A percentile compares a stretch with the other conserved stretches of the same genome.
These are phyloP conservation scores for Ennomos erosarius DNA, from an alignment of 2,888 invertebrate genomes.

Conservation along the genomic window DNA sequence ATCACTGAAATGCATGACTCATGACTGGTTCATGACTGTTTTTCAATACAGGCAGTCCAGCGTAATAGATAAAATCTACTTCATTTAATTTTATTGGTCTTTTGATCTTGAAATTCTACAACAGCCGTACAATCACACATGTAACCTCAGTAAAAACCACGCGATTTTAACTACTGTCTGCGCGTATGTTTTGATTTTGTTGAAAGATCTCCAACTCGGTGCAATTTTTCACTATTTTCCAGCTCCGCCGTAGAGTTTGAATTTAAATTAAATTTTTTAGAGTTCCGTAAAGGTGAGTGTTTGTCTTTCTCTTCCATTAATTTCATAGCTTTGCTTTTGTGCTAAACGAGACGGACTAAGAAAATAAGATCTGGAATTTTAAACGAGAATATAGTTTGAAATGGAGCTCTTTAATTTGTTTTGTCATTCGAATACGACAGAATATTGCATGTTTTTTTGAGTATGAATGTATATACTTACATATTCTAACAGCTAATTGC, in stretches of 20 bases:
- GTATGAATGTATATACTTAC: too few relatives aligned
- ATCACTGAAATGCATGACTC: too few relatives aligned
- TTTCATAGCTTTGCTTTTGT: conserved; percentile 33
- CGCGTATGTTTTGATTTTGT: conserved; percentile 6
- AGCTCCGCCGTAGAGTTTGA: conserved; percentile 27
- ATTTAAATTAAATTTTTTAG: conserved; percentile 39
- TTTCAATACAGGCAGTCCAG: too few relatives aligned
- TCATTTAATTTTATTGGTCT: too few relatives aligned
- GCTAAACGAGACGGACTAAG: conserved; percentile 17
- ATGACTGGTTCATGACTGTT: too few relatives aligned
- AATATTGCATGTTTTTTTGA: too few relatives aligned
- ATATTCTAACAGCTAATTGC: too few relatives aligned
- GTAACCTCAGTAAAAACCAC: not conserved
- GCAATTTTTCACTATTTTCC: conserved; percentile 33
- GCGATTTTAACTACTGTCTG: conserved; percentile 2
- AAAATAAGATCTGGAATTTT: conserved; percentile 5
- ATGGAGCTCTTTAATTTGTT: too few relatives aligned
- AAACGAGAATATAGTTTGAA: not conserved
- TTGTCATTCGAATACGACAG: too few relatives aligned
- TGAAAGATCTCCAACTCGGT: conserved; percentile 11
- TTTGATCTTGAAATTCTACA: too few relatives aligned
- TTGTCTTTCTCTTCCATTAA: conserved; percentile 43
- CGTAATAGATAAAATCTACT: too few relatives aligned
- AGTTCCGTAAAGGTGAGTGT: conserved; percentile 30
- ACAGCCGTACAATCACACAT: too few relatives aligned